These are phyloP conservation scores for Cheilosia vulpina DNA, from an alignment of 2,888 invertebrate genomes.

Conservation along the genomic window DNA sequence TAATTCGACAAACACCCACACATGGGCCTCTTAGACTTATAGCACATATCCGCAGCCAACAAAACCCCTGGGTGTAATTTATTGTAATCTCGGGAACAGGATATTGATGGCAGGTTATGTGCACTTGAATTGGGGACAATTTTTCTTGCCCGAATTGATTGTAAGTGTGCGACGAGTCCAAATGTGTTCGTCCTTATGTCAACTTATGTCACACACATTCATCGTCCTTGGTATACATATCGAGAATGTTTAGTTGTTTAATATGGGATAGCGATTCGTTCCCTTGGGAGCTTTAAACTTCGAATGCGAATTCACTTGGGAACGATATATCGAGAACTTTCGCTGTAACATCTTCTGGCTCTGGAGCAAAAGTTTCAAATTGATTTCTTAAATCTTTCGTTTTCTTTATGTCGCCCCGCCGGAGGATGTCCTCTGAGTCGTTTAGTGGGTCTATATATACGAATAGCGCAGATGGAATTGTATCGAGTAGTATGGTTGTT, in stretches of 20 bases:
- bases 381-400: conserved; percentile 70
- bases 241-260: neutral
- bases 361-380: conserved; percentile 53
- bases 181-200: conserved; percentile 56
- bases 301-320: conserved; percentile 47
- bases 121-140: conserved; percentile 71
- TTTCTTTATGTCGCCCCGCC: conserved; percentile 25
- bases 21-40: neutral
- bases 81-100: conserved; percentile 72
- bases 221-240: neutral
- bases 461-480: conserved; percentile 37
- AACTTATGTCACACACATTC: conserved; percentile 65
- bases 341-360: conserved; percentile 30
- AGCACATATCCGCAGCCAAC: neutral
- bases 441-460: conserved; percentile 34
- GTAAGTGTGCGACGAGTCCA: conserved; percentile 22
- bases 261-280: conserved; percentile 10
- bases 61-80: conserved; percentile 47
- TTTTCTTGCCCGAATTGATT: conserved; percentile 64
- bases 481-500: conserved; percentile 51
- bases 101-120: conserved; percentile 75
- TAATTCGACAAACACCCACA: conserved; percentile 44
- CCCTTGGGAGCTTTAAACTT: conserved; percentile 70
- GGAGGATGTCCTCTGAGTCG: conserved; percentile 54
- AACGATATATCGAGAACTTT: conserved; percentile 43